Conservation (phyloP, 2,888 invertebrate genomes). For the Nemoura dubitans region DNA sequence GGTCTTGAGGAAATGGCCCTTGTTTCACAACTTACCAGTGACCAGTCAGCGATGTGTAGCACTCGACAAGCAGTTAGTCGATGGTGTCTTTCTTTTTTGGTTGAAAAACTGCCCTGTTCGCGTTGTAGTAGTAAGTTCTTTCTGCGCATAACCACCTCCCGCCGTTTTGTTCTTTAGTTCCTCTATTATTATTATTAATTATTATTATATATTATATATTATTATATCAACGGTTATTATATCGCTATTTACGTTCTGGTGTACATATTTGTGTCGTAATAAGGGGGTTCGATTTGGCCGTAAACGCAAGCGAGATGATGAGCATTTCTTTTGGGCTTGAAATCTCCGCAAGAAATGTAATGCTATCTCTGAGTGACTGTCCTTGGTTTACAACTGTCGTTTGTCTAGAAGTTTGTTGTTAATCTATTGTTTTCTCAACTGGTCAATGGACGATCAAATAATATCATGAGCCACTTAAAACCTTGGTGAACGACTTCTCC, state of each 20-base stretch:
- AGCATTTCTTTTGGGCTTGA: not conserved
- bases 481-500: too few species aligned
- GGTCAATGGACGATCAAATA: not conserved
- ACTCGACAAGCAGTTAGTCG: too few species aligned
- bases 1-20: too few species aligned
- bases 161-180: not conserved
- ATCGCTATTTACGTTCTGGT: not conserved
- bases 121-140: too few species aligned
- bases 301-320: not conserved
- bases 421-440: not conserved
- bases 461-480: too few species aligned
- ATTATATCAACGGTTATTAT: conserved; percentile 2
- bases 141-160: not conserved
- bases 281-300: too few species aligned
- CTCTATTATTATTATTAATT: not conserved
- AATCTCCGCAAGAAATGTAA: not conserved
- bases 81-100: too few species aligned
- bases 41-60: too few species aligned
- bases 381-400: not conserved
- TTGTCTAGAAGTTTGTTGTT: not conserved
- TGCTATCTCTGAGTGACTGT: not conserved
- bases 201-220: not conserved
- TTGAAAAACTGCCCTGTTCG: too few species aligned
- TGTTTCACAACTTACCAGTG: too few species aligned
- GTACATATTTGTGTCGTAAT: not conserved